phyloP scores from a whole-genome alignment of 2,888 invertebrate genomes.

The Gastracanthus pulcherrimus region DNA sequence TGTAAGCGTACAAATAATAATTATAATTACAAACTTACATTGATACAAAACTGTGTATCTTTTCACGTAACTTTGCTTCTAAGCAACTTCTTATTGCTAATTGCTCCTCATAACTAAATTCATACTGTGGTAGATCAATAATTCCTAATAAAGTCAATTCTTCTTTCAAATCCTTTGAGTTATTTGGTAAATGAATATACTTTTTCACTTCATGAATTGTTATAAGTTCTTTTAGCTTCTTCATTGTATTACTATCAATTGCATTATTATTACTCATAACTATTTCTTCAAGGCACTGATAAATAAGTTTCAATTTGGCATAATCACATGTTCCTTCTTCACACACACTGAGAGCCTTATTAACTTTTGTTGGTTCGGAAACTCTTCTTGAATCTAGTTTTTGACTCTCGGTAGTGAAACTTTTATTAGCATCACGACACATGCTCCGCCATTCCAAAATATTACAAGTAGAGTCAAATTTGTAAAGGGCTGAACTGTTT shows the following conservation, averaged over 20 bases:
- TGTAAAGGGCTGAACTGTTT: constrained; percentile 61
- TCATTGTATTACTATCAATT: constrained; percentile 56
- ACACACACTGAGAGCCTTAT: constrained; percentile 60
- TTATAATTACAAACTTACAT: constrained; percentile 62
- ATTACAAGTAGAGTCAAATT: constrained; percentile 62
- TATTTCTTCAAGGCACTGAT: constrained; percentile 66
- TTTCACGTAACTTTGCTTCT: constrained; percentile 69
- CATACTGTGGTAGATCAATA: constrained; percentile 65
- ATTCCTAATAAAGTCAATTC: constrained; percentile 69
- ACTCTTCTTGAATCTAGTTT: constrained; percentile 52
- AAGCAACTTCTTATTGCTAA: constrained; percentile 67
- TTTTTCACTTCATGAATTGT: constrained; percentile 65
- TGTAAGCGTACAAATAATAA: constrained; percentile 20
- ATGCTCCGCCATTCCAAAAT: constrained; percentile 58
- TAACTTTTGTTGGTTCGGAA: constrained; percentile 54
- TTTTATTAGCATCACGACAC: constrained; percentile 46
- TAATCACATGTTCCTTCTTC: constrained; percentile 66
- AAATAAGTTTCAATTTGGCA: constrained; percentile 65
- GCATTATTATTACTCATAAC: constrained; percentile 52
- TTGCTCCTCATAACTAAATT: constrained; percentile 73
- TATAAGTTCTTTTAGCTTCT: constrained; percentile 67
- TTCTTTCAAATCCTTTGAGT: constrained; percentile 61
- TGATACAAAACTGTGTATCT: constrained; percentile 65
- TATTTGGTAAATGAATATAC: constrained; percentile 66
- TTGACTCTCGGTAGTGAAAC: constrained; percentile 42